Base-by-base conservation (phyloP, 1,140 invertebrate genomes). In the Leptopilina boulardi region DNA sequence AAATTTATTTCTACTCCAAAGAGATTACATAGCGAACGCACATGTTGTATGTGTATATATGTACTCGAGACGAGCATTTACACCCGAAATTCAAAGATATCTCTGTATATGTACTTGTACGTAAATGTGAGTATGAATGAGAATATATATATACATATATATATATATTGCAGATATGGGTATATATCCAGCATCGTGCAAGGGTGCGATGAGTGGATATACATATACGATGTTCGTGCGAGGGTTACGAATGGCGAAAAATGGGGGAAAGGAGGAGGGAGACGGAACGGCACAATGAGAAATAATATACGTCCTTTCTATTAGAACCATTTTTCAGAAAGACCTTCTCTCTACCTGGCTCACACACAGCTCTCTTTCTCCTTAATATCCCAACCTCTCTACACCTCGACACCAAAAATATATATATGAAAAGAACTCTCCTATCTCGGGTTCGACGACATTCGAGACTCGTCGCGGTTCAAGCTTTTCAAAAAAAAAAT, bases 271-370 rank as follows among this genome's bases (percentile, higher is more conserved):
- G 51, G 3, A 59, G 72, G 71, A 73, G 75, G 51, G 21, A 30
- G 76, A 70, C 72, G 66, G 8, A 70, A 73, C 70, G 73, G 78
- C 76, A 85, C 82, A 85, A 85, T 85, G 78, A 74, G 73, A 78
- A 78, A 80, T 85, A 84, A 85, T 85, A 81, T 85, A 85, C 81
- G 79, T 79, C 83, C 79, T 82, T 84, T 79, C 80, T 81, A 78
- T 79, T 81, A 80, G 72, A 80, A 81, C 78, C 80, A 84, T 82
- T 84, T 80, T 84, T 82, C 80, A 84, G 74, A 80, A 81, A 81
- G 77, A 78, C 76, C 78, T 77, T 11, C n/a, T n/a, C n/a, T n/a
- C 78, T 82, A 80, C 82, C 80, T 80, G 82, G 78, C 30, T 75
- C 74, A 71, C 74, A 34, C 30, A n/a, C n/a, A n/a, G n/a, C n/a